A percentile compares a stretch with the other conserved stretches of the same genome.
Conservation (phyloP, 53 echinoderm and acorn worm species). For the Henricia sp. region DNA sequence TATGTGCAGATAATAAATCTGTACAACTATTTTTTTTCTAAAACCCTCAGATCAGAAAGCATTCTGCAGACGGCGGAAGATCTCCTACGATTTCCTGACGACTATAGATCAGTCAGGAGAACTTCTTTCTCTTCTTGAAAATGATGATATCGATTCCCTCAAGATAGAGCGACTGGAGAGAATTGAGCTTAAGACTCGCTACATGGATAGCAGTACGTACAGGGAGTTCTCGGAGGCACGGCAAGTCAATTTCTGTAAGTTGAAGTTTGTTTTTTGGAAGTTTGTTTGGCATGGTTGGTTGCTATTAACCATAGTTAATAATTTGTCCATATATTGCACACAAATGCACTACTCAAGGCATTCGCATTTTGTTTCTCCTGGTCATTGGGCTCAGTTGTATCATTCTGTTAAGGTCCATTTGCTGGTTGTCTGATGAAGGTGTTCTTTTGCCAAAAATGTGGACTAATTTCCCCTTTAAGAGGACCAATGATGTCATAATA, state of each 20-base stretch:
- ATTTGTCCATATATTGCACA: too few species aligned
- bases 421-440: too few species aligned
- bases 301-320: too few species aligned
- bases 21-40: neutral
- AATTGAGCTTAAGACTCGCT: conserved; percentile 77
- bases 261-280: neutral
- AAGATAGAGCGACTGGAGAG: conserved; percentile 83
- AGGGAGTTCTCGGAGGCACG: conserved; percentile 96
- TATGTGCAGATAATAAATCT: too few species aligned
- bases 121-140: conserved; percentile 76
- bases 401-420: too few species aligned
- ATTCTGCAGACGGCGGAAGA: conserved; percentile 70
- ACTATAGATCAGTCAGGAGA: conserved; percentile 96
- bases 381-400: too few species aligned
- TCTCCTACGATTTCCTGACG: conserved; percentile 86
- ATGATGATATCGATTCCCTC: conserved; percentile 80
- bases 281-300: too few species aligned
- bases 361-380: neutral
- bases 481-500: too few species aligned
- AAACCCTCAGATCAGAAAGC: conserved; percentile 49
- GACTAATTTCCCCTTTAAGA: too few species aligned
- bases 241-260: conserved; percentile 93
- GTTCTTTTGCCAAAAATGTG: too few species aligned
- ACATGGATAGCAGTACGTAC: conserved; percentile 87
- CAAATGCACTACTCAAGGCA: neutral